Percentiles rank a stretch among this genome's conserved stretches.
These are phyloP conservation scores for Pseudomyrmex sp. DNA, from an alignment of 1,140 invertebrate species.

Conservation along the genomic window DNA sequence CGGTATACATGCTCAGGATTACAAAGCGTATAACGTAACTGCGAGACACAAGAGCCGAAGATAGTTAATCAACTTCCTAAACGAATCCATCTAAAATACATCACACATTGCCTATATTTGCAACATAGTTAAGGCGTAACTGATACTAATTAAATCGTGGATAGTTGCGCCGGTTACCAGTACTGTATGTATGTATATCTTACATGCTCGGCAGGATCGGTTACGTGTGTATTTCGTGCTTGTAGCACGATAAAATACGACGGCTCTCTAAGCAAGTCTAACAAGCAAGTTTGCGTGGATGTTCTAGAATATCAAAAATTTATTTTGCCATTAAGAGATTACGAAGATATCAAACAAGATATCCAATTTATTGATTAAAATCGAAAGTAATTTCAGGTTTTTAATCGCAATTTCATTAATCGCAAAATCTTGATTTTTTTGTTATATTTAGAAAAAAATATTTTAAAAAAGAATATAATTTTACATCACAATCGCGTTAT, in stretches of 20 bases:
- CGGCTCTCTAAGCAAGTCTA: constrained; percentile 62
- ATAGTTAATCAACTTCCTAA: constrained; percentile 36
- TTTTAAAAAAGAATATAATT: too few relatives aligned
- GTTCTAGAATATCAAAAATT: background rate
- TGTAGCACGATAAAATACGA: constrained; percentile 66
- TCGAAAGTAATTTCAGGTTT: background rate
- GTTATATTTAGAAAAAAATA: too few relatives aligned
- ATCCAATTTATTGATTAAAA: background rate
- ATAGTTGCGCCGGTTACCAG: constrained; percentile 40
- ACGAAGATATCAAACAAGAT: background rate
- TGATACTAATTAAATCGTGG: constrained; percentile 75
- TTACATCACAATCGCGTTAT: too few relatives aligned
- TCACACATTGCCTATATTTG: constrained; percentile 40
- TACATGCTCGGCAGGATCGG: constrained; percentile 54
- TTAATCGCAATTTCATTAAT: too few relatives aligned
- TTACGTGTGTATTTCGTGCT: constrained; percentile 55
- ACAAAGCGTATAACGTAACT: background rate
- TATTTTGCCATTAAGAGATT: constrained; percentile 33
- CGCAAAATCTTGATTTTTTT: too few relatives aligned
- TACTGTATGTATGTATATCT: constrained; percentile 61
- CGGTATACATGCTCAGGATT: background rate
- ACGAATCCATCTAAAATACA: constrained; percentile 35
- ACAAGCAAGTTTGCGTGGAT: constrained; percentile 21
- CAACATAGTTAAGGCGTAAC: constrained; percentile 75
- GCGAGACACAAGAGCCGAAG: constrained; percentile 1